Evolutionary conservation across 2,113 vertebrate species (phyloP), one percentile per base, ranked within the genome.

Genomic region (Fregata magnificens): DNA sequence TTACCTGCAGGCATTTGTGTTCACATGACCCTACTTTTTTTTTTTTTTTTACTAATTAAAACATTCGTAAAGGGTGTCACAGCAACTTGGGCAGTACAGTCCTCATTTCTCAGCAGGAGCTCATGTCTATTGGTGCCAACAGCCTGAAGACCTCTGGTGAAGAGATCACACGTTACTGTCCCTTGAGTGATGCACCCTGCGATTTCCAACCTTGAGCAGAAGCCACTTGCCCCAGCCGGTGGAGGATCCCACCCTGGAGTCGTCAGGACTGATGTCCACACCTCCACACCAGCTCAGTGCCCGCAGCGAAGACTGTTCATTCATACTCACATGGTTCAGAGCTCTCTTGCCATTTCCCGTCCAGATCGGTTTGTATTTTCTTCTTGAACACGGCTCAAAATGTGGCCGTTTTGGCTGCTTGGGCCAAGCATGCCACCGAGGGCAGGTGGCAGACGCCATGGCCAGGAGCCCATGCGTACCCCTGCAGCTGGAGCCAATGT

Each of bases 191-290:
- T 45, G 45, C 45, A 65, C 7, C 4, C 29, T 58, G 17, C 1
- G 0, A 50, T 59, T 86, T 84, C 58, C 44, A 61, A 36, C 14
- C 53, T 50, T 45, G 14, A 40, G 20, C 50, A 83, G 36, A 86
- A 85, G 49, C 22, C 38, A 40, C 32, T 44, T 79, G 69, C 36
- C 24, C 19, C 4, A 4, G 28, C 40, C 32, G 25, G 28, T 29
- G 53, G 22, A 84, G 9, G 10, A 73, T 69, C 11, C 40, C 28
- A 49, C 4, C 2, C 16, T 49, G 28, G 31, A 77, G 10, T 32
- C 1, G 0, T n/a, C 7, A 2, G 56, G 61, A 84, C 17, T 5
- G 15, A 81, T 0, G 0, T 29, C 61, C 52, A 67, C 19, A 59
- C 6, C 32, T 71, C 65, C 7, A 2, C 65, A 79, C 63, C 55